Conservation (phyloP, 2,888 invertebrate genomes). For the Drosophila austrosaltans region DNA sequence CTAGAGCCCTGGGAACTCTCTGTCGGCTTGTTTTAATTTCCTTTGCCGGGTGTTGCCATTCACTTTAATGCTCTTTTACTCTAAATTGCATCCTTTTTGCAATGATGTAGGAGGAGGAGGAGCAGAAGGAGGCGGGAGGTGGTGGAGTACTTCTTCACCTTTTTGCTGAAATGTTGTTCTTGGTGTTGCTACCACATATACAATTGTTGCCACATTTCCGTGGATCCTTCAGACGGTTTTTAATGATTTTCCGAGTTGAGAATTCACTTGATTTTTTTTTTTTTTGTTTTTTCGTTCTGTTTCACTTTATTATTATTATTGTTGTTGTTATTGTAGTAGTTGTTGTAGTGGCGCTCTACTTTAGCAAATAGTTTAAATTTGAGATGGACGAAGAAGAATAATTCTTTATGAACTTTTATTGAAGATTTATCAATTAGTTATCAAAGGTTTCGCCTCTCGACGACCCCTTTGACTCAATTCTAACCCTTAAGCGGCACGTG, state of each 20-base stretch:
- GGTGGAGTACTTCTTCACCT: conserved; percentile 16
- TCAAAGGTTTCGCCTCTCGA: conserved; percentile 45
- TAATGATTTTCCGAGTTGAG: conserved; percentile 73
- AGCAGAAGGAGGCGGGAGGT: conserved; percentile 22
- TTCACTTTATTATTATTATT: conserved; percentile 28
- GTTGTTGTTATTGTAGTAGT: conserved; percentile 20
- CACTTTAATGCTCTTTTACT: conserved; percentile 69
- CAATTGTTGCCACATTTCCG: conserved; percentile 73
- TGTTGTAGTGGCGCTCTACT: neutral
- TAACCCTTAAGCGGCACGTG: conserved; percentile 59
- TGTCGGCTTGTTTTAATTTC: conserved; percentile 68
- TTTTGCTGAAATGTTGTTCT: conserved; percentile 27
- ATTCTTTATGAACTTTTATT: conserved; percentile 27
- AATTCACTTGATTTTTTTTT: conserved; percentile 44
- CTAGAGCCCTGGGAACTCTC: conserved; percentile 27
- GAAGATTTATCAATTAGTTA: conserved; percentile 66
- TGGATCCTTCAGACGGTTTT: conserved; percentile 62
- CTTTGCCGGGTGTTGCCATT: conserved; percentile 57
- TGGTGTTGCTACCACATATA: conserved; percentile 47
- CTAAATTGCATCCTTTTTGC: conserved; percentile 70
- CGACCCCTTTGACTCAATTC: conserved; percentile 31
- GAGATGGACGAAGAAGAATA: neutral
- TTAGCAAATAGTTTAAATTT: conserved; percentile 42
- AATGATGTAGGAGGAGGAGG: neutral
- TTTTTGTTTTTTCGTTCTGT: conserved; percentile 54